A percentile compares a stretch with the other conserved stretches of the same genome.
These are phyloP conservation scores for Ormyrus labotus DNA, from an alignment of 2,888 invertebrate species.

Conservation along the genomic window DNA sequence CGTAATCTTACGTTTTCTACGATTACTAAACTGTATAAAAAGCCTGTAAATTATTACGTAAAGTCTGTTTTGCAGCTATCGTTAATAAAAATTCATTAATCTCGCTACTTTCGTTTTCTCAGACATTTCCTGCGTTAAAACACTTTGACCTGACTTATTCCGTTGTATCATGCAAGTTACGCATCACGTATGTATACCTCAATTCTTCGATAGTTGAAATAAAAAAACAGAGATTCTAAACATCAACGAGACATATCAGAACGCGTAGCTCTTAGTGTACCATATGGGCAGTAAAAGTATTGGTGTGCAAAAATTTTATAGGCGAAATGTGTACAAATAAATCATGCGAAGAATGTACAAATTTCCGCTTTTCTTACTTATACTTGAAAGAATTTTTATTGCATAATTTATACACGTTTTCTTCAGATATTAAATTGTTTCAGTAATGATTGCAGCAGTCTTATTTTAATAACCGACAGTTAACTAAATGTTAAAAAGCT, in stretches of 20 bases:
- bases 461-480: too few relatives aligned
- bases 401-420: too few relatives aligned
- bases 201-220: neutral
- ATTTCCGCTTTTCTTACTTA: too few relatives aligned
- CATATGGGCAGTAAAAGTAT: slow-evolving; percentile 43
- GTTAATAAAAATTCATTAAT: slow-evolving; percentile 23
- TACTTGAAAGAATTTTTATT: too few relatives aligned
- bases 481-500: too few relatives aligned
- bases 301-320: slow-evolving; percentile 38
- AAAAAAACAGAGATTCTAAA: slow-evolving; percentile 38
- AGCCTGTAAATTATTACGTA: too few relatives aligned
- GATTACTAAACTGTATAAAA: neutral
- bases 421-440: too few relatives aligned
- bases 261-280: slow-evolving; percentile 24
- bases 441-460: too few relatives aligned
- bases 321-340: neutral
- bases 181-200: neutral
- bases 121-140: too few relatives aligned
- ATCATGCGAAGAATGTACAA: neutral
- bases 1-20: neutral
- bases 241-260: slow-evolving; percentile 50
- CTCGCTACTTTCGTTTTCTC: slow-evolving; percentile 23
- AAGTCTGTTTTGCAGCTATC: neutral
- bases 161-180: neutral
- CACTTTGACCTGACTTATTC: neutral